Evolutionary conservation across 2,888 invertebrate genomes (phyloP), one percentile per base, ranked within the genome.

Genomic region (Rhagonycha fulva): DNA sequence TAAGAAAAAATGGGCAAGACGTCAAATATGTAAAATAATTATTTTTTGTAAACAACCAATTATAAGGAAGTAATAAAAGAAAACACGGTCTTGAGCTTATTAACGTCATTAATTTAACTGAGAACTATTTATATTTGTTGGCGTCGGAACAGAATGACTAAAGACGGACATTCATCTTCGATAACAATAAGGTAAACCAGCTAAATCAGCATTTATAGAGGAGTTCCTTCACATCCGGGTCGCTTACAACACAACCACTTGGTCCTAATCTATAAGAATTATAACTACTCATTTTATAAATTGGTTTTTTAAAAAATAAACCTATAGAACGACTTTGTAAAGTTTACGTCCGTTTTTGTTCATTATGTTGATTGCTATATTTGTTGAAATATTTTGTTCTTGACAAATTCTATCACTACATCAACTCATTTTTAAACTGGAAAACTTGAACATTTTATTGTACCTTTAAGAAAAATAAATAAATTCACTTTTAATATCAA

Each of bases 71-170:
- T 80, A 78, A 79, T 80, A 80, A 76, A 80, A 78, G 79, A 68
- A 75, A 74, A 75, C 66, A 68, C 74, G 78, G 74, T 76, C 74
- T 72, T 69, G 68, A 76, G 76, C 78, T 82, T 82, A 82, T 82
- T 80, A 81, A 80, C 70, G 77, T 78, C 81, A 80, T 82, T 82
- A 81, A 80, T 82, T 82, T 80, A 78, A 77, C 77, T 70, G 76
- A 72, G 76, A 72, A 80, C 82, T 82, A 83, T 82, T 83, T 83
- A 83, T 82, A 81, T 81, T 83, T 81, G 82, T 82, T 82, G 81
- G 81, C 79, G 77, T 73, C 75, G 79, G 78, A 81, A 82, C 81
- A 81, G 81, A 80, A 82, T 83, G 82, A 82, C 75, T 83, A 82
- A 83, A 81, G 80, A 80, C 78, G 72, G 78, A 79, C 82, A 83